Evolutionary conservation across 2,113 vertebrate species (phyloP).

Genomic region (Maccullochella peelii): DNA sequence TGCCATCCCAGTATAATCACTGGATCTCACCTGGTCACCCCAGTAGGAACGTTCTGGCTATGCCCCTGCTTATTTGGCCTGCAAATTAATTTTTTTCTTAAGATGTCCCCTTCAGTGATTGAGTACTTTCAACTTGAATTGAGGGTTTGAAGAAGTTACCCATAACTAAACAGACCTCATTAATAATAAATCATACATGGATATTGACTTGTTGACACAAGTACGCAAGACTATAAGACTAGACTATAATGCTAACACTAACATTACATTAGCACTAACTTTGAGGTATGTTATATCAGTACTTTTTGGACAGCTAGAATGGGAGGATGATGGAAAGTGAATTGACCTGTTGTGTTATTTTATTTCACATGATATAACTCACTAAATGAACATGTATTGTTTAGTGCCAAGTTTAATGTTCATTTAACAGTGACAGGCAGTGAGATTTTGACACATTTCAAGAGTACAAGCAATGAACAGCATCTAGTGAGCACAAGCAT

Average conservation of each 20-base stretch:
- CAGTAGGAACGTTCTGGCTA: no score
- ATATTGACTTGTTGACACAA: neutral
- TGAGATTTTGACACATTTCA: conserved; percentile 36
- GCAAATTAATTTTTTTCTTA: neutral
- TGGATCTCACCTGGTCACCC: no score
- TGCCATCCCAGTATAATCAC: no score
- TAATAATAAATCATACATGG: no score
- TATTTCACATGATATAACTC: neutral
- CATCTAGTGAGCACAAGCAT: conserved; percentile 39
- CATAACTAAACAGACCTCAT: no score
- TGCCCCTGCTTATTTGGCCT: neutral
- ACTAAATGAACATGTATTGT: neutral
- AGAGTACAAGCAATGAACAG: conserved; percentile 58
- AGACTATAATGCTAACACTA: no score
- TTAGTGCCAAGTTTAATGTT: conserved; percentile 44
- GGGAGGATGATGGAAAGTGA: neutral
- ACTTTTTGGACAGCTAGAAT: neutral
- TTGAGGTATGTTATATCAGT: neutral
- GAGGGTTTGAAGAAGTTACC: no score
- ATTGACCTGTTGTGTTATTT: neutral
- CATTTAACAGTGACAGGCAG: conserved; percentile 44
- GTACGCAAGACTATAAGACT: neutral
- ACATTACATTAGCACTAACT: no score
- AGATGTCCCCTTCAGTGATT: neutral
- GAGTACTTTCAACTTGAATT: neutral